Conservation (phyloP, 2,888 invertebrate genomes). For the Odontothrips loti region DNA sequence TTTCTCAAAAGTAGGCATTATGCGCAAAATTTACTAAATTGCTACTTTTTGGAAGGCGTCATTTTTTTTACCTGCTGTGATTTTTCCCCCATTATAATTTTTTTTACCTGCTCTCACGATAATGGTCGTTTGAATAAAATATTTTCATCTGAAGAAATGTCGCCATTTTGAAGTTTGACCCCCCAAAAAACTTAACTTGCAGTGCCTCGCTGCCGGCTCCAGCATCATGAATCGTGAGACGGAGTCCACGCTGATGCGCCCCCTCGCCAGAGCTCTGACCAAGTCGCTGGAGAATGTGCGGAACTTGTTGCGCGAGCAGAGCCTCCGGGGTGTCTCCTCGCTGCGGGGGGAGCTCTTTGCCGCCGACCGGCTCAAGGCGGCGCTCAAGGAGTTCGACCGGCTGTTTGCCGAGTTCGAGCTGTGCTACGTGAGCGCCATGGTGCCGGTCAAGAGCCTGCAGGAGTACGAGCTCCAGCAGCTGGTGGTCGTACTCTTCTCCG, state of each 20-base stretch:
- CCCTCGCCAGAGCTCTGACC: conserved; percentile 93
- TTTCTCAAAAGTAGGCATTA: no score
- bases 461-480: conserved; percentile 96
- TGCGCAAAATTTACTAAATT: no score
- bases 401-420: conserved; percentile 97
- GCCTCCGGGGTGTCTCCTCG: conserved; percentile 57
- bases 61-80: no score
- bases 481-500: conserved; percentile 95
- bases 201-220: conserved; percentile 96
- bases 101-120: no score
- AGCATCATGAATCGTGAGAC: conserved; percentile 96
- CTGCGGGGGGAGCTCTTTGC: conserved; percentile 43
- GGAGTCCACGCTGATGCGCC: conserved; percentile 94
- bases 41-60: no score
- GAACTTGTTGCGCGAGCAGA: conserved; percentile 83
- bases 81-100: no score
- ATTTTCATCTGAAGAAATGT: no score
- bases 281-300: conserved; percentile 91
- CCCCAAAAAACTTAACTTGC: no score
- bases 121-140: no score
- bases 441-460: conserved; percentile 92
- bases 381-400: conserved; percentile 70
- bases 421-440: conserved; percentile 98
- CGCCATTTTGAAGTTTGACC: no score
- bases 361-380: conserved; percentile 40